Base-by-base conservation (phyloP, 2,113 vertebrate species). In the Acrocephalus kingi region DNA sequence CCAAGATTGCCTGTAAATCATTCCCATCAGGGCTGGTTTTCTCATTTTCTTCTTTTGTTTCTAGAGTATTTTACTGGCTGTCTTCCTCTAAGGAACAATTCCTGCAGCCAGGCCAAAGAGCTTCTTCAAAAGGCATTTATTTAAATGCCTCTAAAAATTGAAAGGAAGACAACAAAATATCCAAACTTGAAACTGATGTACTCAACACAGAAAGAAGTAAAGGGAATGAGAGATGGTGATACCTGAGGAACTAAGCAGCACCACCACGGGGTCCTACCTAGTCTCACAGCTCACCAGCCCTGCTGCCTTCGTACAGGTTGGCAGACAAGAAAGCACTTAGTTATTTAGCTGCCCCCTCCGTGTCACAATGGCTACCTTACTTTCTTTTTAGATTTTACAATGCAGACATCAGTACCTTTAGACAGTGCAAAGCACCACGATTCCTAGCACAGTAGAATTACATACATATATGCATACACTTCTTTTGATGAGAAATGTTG, bases 11-110 rank as follows among this genome's bases (percentile, higher is more conserved):
- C 58, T 77, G 78, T 71, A 96, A 94, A 84, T 96, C 90, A 88
- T 86, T 91, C 59, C 75, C 87, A 52, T 24, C 0, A 13, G 69
- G 73, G 33, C 80, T 87, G 80, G 31, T 94, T 87, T 96, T 94
- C 87, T 94, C 84, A 77, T 95, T 93, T 96, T 87, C 77, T 84
- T 75, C 68, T 76, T 91, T 76, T 83, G 77, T 90, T 94, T 89
- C 84, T 79, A 79, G 74, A 41, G 37, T 87, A 76, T 77, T 94
- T 96, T 83, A 35, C 67, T 90, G 71, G 31, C 91, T 96, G 58
- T 37, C 39, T 90, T 77, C 51, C 81, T 91, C 75, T 73, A 28
- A 69, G 81, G 21, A 90, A 83, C 46, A 82, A 90, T 83, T 71
- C 43, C 43, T 80, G 51, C 67, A 85, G 46, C 16, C 52, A 83